phyloP scores from a whole-genome alignment of 1,140 invertebrate species.

The Dryas iulia region DNA sequence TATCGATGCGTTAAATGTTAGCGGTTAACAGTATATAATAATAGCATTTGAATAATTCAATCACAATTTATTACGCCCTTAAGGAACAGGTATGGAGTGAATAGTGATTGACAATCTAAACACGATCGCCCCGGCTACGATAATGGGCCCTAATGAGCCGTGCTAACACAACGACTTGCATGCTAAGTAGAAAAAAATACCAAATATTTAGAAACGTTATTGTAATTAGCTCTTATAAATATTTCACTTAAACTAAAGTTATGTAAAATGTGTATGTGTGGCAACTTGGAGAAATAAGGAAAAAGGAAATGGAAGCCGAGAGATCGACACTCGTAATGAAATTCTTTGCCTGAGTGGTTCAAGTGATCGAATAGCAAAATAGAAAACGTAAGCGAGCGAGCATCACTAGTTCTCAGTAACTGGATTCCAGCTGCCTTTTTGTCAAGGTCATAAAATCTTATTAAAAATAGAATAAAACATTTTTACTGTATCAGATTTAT shows the following conservation, averaged over 20 bases:
- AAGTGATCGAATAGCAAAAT: slow-evolving; percentile 21
- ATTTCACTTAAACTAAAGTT: neutral
- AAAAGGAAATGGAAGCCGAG: slow-evolving; percentile 27
- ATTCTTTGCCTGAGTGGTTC: slow-evolving; percentile 23
- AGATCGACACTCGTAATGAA: slow-evolving; percentile 24
- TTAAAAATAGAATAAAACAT: neutral
- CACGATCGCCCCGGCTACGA: slow-evolving; percentile 48
- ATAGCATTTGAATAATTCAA: slow-evolving; percentile 44
- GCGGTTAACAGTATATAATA: slow-evolving; percentile 35
- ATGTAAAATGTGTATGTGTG: slow-evolving; percentile 4
- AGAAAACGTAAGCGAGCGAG: slow-evolving; percentile 21
- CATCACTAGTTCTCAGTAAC: neutral
- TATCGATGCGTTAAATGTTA: slow-evolving; percentile 18
- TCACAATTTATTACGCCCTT: slow-evolving; percentile 33
- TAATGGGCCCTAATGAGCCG: slow-evolving; percentile 62
- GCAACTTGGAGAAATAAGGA: slow-evolving; percentile 11
- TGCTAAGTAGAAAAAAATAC: slow-evolving; percentile 46
- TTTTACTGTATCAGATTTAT: neutral
- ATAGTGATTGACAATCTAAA: slow-evolving; percentile 43
- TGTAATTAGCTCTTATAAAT: neutral
- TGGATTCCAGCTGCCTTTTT: neutral
- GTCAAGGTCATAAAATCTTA: neutral
- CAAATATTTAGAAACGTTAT: neutral
- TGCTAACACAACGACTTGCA: slow-evolving; percentile 39
- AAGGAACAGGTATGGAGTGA: slow-evolving; percentile 39